phyloP scores from a whole-genome alignment of 2,113 vertebrate genomes.

The Alces alces region DNA sequence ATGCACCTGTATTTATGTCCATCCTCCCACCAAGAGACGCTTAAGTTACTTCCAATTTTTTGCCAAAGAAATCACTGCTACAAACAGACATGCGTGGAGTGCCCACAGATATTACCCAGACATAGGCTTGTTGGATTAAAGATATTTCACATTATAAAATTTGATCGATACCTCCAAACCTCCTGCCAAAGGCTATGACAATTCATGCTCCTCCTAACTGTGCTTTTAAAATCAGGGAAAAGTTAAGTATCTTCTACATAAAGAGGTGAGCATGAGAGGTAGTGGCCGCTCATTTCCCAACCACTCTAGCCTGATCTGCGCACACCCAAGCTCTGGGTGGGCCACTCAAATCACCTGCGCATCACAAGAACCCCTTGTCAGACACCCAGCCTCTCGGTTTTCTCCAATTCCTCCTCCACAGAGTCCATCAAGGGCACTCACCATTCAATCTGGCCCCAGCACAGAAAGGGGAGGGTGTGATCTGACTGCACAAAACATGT shows the following conservation, averaged over 20 bases:
- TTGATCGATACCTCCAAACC: neutral
- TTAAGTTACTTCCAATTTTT: neutral
- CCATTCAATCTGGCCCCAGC: fast-evolving
- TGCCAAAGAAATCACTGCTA: neutral
- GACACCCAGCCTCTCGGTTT: neutral
- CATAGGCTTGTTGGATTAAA: neutral
- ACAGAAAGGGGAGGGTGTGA: neutral
- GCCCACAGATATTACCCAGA: no score
- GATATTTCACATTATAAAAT: neutral
- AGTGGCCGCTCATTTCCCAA: neutral
- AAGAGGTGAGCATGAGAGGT: neutral
- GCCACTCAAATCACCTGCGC: neutral
- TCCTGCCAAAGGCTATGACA: no score
- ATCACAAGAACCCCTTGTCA: neutral
- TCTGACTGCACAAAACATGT: neutral
- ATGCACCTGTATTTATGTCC: neutral
- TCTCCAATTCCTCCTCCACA: neutral
- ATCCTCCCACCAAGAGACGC: neutral
- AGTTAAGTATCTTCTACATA: neutral
- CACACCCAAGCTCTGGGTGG: no score
- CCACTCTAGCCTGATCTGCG: fast-evolving
- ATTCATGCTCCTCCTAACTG: no score
- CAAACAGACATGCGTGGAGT: fast-evolving
- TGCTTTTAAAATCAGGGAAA: neutral
- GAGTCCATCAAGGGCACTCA: neutral